phyloP scores from a whole-genome alignment of 2,113 vertebrate species.

The Etia nguti region DNA sequence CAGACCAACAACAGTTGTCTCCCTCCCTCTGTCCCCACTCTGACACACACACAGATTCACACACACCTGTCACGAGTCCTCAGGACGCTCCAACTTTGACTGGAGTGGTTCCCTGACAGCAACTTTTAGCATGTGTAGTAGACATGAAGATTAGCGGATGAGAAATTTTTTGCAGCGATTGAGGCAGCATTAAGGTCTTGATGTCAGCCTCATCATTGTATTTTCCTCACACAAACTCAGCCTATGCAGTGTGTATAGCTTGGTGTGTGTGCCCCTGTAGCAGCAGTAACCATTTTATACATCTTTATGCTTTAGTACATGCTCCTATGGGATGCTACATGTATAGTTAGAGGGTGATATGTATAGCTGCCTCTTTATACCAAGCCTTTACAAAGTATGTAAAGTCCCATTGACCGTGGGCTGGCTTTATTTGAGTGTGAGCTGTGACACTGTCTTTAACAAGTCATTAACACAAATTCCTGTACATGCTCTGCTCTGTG shows the following conservation, averaged over 20 bases:
- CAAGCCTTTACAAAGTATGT: background rate
- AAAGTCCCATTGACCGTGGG: background rate
- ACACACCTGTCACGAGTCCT: conserved; percentile 60
- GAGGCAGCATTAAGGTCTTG: background rate
- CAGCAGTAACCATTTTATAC: background rate
- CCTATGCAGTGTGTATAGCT: background rate
- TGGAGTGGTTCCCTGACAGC: background rate
- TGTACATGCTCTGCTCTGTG: background rate
- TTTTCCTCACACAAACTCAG: background rate
- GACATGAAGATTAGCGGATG: background rate
- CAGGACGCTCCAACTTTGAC: conserved; percentile 11
- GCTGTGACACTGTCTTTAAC: conserved; percentile 10
- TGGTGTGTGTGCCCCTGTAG: background rate
- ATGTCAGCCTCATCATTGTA: background rate
- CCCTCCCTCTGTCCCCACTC: conserved; percentile 34
- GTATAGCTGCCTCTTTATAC: background rate
- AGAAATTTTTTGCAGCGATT: too few species aligned
- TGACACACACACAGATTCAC: background rate
- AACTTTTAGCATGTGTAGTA: conserved; percentile 9
- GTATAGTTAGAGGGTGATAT: background rate
- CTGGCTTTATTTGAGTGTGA: background rate
- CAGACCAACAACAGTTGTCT: conserved; percentile 65
- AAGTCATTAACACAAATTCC: background rate
- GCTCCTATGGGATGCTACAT: background rate
- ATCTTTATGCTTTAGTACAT: background rate